Evolutionary conservation across 2,888 invertebrate species (phyloP), one percentile per base, ranked within the genome.

Genomic region (Sphaeridia pumilis): DNA sequence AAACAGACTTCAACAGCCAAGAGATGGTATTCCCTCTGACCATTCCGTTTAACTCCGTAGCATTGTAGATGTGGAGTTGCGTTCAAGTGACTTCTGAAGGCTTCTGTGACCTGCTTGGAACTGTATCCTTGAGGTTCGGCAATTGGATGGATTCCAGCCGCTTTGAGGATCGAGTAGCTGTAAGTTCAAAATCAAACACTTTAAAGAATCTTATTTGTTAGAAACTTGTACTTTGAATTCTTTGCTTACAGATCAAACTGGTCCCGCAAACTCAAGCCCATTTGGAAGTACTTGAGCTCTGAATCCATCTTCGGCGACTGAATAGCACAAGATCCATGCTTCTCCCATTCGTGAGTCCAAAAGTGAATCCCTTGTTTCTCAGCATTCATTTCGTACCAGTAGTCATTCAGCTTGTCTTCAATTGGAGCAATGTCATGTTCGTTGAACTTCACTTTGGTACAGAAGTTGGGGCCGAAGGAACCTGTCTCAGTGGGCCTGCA

Each of bases 341-440:
- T 63, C n/a, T 46, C 28, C 61, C 62, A 64, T 49, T 64, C 62
- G 44, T 64, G 64, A 25, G 56, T 54, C 64, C 62, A 64, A 41
- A 64, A 64, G 17, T 56, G 43, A 24, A 52, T 47, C 1, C 56
- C 56, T 24, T 59, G 49, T 41, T 61, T 64, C 12, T 52, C 55
- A 5, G 28, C 58, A 27, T 57, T 56, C n/a, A 64, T 64, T 49
- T 64, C 64, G 41, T 61, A 64, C 64, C 64, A 61, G 46, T 54
- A 59, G 25, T 53, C 22, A 43, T 64, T 56, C 17, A 64, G 36
- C n/a, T 57, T 48, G 5, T 52, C 21, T 21, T 56, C 46, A 38
- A 64, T 61, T 7, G 61, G 54, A 3, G 38, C 46, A 5, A 64
- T 44, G 7, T 38, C 47, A 21, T 46, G 45, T 48, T 58, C 57